phyloP scores from a whole-genome alignment of 2,113 vertebrate species.

The Oreochromis tanganicae region DNA sequence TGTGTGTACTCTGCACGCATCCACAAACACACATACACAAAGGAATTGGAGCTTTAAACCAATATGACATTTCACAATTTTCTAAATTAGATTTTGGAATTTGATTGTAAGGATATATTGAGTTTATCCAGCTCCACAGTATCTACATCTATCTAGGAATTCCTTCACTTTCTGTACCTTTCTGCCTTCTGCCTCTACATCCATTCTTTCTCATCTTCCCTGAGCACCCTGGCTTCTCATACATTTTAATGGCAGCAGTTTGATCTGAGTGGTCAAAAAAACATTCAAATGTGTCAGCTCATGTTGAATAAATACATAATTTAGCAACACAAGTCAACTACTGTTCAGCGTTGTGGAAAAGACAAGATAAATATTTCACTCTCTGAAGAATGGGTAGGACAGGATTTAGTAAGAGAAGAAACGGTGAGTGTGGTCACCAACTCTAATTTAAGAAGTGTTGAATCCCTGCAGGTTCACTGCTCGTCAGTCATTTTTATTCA shows the following conservation, averaged over 20 bases:
- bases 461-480: background rate
- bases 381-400: slow-evolving; percentile 1
- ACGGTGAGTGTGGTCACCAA: background rate
- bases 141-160: background rate
- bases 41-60: background rate
- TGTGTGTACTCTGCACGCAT: background rate
- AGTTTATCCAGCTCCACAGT: background rate
- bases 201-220: slow-evolving; percentile 4
- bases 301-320: slow-evolving; percentile 63
- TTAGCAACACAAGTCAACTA: slow-evolving; percentile 46
- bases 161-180: background rate
- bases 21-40: background rate
- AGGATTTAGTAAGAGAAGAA: background rate
- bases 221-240: slow-evolving; percentile 34
- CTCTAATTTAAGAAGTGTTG: background rate
- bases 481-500: background rate
- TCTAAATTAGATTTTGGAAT: background rate
- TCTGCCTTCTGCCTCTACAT: background rate
- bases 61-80: background rate
- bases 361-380: slow-evolving; percentile 55
- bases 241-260: slow-evolving; percentile 60
- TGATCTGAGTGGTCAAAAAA: slow-evolving; percentile 37
- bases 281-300: slow-evolving; percentile 24
- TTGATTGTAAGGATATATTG: background rate
- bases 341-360: slow-evolving; percentile 47